Evolutionary conservation across 1,140 invertebrate genomes (phyloP), one percentile per base, ranked within the genome.

Genomic region (Camponotus vicinus): DNA sequence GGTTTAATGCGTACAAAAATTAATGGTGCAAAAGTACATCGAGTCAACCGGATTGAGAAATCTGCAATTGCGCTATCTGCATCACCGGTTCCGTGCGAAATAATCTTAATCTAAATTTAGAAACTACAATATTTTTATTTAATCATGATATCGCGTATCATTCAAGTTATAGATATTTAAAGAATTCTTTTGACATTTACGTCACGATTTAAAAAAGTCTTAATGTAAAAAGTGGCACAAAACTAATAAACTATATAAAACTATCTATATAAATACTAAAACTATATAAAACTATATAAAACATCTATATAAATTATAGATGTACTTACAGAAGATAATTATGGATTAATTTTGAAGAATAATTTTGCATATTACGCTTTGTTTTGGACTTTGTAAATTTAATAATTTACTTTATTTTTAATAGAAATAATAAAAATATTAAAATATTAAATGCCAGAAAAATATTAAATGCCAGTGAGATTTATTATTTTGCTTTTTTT

Each of bases 1-100:
- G 42, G 42, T 77, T 77, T 57, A 67, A 59, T 57, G 70, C 73
- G 59, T 42, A 63, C 61, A 77, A 66, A 78, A 85, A 76, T 85
- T 85, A 85, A 85, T 77, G 82, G 61, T 61, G 61, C 82, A 42
- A 64, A 69, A 71, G 40, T 18, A 73, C 18, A 61, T 82, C 55
- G 79, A 71, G 79, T 45, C n/a, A 11, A 59, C 9, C 66, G 42
- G 27, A 77, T 59, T 37, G 32, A 61, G 37, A 52, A 15, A 82
- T 59, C 71, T 82, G 59, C n/a, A 70, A 70, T 34, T 37, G 42
- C n/a, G 32, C 15, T 52, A 52, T 52, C 4, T 40, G 21, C 37
- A 37, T 79, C 59, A 67, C n/a, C 21, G 55, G 32, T 70, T 80
- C 42, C 45, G 34, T 21, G 21, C 32, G 13, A 79, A 67, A 69